These are phyloP conservation scores for Drosophila rellima DNA, from an alignment of 2,888 invertebrate species.

Conservation along the genomic window DNA sequence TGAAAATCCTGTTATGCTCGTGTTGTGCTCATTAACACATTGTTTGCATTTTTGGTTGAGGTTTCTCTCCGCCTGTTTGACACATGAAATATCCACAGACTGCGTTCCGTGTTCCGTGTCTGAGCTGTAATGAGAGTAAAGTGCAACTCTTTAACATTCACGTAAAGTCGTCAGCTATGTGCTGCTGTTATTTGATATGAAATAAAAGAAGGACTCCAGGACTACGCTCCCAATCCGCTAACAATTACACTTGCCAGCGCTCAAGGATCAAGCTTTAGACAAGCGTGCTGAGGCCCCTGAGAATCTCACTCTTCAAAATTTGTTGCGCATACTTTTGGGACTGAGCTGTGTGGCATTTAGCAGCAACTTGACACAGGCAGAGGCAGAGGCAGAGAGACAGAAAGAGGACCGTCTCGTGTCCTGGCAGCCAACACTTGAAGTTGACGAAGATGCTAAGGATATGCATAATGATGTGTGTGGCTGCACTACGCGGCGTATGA, in stretches of 20 bases:
- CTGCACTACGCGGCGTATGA: slow-evolving; percentile 63
- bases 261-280: slow-evolving; percentile 1
- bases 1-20: background rate
- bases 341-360: slow-evolving; percentile 57
- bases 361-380: slow-evolving; percentile 47
- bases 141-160: background rate
- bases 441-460: slow-evolving; percentile 40
- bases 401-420: background rate
- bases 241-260: background rate
- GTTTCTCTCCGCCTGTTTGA: slow-evolving; percentile 18
- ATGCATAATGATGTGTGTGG: slow-evolving; percentile 73
- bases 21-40: slow-evolving; percentile 70
- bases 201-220: background rate
- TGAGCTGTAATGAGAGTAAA: background rate
- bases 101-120: background rate
- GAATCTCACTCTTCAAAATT: slow-evolving; percentile 25
- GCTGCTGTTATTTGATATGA: background rate
- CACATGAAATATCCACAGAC: slow-evolving; percentile 19
- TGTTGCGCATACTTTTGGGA: slow-evolving; percentile 52
- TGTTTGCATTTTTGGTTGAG: slow-evolving; percentile 38
- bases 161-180: background rate
- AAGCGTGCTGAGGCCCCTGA: slow-evolving; percentile 16
- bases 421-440: slow-evolving; percentile 50
- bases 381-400: background rate
- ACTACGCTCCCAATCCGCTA: slow-evolving; percentile 2